Evolutionary conservation across 2,888 invertebrate genomes (phyloP), one percentile per base, ranked within the genome.

Genomic region (Polyommatus icarus): DNA sequence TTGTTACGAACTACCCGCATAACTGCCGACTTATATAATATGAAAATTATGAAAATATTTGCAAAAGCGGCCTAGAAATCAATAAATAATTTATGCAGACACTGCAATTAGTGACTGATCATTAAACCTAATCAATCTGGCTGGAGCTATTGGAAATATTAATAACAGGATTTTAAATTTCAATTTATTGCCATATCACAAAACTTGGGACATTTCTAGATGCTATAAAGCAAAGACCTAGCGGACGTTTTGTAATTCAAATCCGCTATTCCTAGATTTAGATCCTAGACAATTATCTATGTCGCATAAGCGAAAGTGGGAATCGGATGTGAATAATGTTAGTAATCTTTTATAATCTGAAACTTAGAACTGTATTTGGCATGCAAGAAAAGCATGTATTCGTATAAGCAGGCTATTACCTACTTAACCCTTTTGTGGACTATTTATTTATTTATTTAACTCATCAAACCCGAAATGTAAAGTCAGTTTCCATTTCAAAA

Each of bases 221-320:
- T 10, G 72, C 72, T 12, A 20, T 20, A 67, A 46, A 20, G 20
- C 73, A 73, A n/a, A 12, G 54, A 80, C 77, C 59, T 75, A 79
- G 84, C 82, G 83, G 85, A 85, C 86, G 87, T 87, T 90, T 88
- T 87, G 88, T 88, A 90, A 87, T 90, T 89, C 86, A 88, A 91
- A 90, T 90, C 84, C 84, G 81, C 83, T 84, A 88, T 40, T 15
- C 18, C 32, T 67, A 67, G 67, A 87, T 89, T 89, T 88, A 89
- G 88, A 84, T 85, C 83, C 82, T 82, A 77, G 84, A 81, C 79
- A 89, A 90, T 90, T 84, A 85, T 85, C 73, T 46, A 12, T 50
- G 73, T 73, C 79, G 83, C 82, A 78, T 81, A 81, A 84, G 84
- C 80, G 85, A 84, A 84, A 84, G 83, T 83, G 79, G 76, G 80